Evolutionary conservation across 2,797 vertebrate species (phyloP), one percentile per base, ranked within the genome.

Genomic region (Bradypodion pumilum): DNA sequence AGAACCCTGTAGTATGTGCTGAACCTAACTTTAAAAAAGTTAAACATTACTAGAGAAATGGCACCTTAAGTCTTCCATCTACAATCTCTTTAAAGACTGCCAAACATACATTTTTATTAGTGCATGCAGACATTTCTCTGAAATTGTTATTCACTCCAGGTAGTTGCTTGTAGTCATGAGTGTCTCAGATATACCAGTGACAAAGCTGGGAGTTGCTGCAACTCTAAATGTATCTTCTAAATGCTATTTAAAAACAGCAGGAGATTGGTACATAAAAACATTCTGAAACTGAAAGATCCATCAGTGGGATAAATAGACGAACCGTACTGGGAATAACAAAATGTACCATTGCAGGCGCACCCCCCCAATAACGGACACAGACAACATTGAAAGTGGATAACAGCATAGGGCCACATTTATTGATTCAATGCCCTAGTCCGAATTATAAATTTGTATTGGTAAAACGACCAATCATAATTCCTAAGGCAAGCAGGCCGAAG

Each of bases 271-370:
- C 29, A 25, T 78, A 56, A 46, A 62, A 60, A 42, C 29, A 19
- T 16, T 40, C 32, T 32, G 42, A 78, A 21, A 32, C 5, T 25
- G 74, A 56, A 68, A 80, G 89, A 84, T 66, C 80, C 65, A 90
- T 81, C 88, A 87, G 82, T 59, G 42, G 88, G 81, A 59, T 79
- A 62, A 80, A 46, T 19, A 77, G 75, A 49, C 60, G 72, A 52
- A 32, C 1, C 81, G 80, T 80, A 80, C 84, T 81, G 85, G 82
- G 78, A 35, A 52, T 29, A 88, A 32, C 1, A 15, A 79, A 79
- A 59, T 25, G 27, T 40, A 73, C 3, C 80, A 86, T n/a, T n/a
- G n/a, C n/a, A n/a, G n/a, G n/a, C n/a, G n/a, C n/a, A n/a, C n/a
- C n/a, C n/a, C n/a, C n/a, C n/a, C n/a, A n/a, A n/a, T n/a, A n/a